A percentile compares a stretch with the other conserved stretches of the same genome.
phyloP scores from a whole-genome alignment of 2,888 invertebrate species.

The Drosophila melanosoma region DNA sequence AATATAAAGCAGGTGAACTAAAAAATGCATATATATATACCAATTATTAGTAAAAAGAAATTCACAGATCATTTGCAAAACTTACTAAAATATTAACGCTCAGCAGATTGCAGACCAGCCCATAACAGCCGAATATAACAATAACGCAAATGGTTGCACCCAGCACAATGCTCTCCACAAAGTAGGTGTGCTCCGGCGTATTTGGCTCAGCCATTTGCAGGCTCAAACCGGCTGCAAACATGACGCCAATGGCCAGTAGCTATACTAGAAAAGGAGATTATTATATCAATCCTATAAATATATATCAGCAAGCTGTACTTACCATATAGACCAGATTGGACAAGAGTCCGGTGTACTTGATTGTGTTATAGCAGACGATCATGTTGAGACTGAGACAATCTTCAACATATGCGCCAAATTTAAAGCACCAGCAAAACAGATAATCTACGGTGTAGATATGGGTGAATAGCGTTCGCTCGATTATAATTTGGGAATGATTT shows the following conservation, averaged over 20 bases:
- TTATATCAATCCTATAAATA: not conserved
- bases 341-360: conserved; percentile 75
- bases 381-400: conserved; percentile 61
- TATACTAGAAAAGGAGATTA: conserved; percentile 20
- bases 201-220: conserved; percentile 73
- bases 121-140: conserved; percentile 80
- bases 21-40: not conserved
- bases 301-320: conserved; percentile 22
- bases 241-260: conserved; percentile 74
- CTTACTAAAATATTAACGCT: conserved; percentile 78
- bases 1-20: conserved; percentile 78
- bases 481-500: not conserved
- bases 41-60: not conserved
- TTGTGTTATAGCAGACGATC: conserved; percentile 73
- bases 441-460: conserved; percentile 45
- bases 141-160: conserved; percentile 77
- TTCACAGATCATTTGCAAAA: not conserved
- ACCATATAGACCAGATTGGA: conserved; percentile 79
- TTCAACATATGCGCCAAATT: conserved; percentile 42
- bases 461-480: not conserved
- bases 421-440: conserved; percentile 52
- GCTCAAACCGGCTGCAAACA: conserved; percentile 69
- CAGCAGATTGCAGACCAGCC: conserved; percentile 71
- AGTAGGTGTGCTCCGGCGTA: conserved; percentile 80
- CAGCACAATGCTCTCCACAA: conserved; percentile 75